These are phyloP conservation scores for Pempheris klunzingeri DNA, from an alignment of 2,797 vertebrate genomes.

Conservation along the genomic window DNA sequence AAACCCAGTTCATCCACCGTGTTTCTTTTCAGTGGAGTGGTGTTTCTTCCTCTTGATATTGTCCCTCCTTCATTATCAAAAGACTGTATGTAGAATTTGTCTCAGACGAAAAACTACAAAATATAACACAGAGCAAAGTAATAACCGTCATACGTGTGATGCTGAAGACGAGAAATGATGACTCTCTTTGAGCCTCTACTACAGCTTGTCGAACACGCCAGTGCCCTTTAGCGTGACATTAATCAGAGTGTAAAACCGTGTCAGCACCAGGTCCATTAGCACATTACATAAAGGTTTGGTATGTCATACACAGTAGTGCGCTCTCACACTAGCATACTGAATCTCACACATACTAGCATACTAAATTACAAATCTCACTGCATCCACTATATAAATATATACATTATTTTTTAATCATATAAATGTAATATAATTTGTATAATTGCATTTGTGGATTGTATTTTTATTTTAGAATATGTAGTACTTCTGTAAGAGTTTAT, in stretches of 20 bases:
- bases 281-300: slow-evolving; percentile 55
- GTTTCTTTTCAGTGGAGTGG: background rate
- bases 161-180: slow-evolving; percentile 36
- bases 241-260: slow-evolving; percentile 52
- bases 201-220: slow-evolving; percentile 1
- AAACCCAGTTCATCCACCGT: background rate
- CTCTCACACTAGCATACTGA: background rate
- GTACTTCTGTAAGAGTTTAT: background rate
- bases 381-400: too few relatives aligned
- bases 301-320: slow-evolving; percentile 19
- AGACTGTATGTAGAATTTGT: background rate
- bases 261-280: slow-evolving; percentile 68
- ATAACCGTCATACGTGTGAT: slow-evolving; percentile 11
- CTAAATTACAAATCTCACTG: background rate
- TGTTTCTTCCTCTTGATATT: background rate
- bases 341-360: background rate
- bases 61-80: background rate
- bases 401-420: too few relatives aligned
- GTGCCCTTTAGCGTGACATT: slow-evolving; percentile 62
- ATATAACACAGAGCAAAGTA: background rate
- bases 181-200: slow-evolving; percentile 35
- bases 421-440: background rate
- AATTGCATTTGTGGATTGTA: background rate
- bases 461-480: background rate
- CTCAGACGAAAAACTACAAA: background rate